These are phyloP conservation scores for Hydractinia echinata DNA, from an alignment of 30 jellyfish, hydroid and myxozoan genomes.

Conservation along the genomic window DNA sequence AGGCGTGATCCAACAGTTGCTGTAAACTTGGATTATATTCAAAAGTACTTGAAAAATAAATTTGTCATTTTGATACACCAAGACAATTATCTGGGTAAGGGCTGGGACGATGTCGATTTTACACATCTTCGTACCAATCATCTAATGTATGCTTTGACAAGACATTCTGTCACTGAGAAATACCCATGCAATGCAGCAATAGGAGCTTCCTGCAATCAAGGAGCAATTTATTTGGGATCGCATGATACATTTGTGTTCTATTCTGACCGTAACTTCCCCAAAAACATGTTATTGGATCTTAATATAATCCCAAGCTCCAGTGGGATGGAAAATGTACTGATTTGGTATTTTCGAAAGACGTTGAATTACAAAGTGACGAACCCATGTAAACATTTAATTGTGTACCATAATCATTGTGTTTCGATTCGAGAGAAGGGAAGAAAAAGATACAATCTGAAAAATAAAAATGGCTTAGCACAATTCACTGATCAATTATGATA, in stretches of 20 bases:
- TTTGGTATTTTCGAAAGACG: constrained; percentile 39
- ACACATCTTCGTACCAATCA: constrained; percentile 25
- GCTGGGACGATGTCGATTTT: constrained; percentile 73
- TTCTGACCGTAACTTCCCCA: constrained; percentile 3
- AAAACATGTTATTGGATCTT: constrained; percentile 16
- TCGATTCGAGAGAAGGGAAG: constrained; percentile 44
- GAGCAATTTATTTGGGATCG: constrained; percentile 43
- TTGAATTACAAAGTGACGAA: constrained; percentile 31
- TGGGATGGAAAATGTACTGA: constrained; percentile 58
- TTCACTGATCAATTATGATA: constrained; percentile 26
- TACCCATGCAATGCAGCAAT: constrained; percentile 48
- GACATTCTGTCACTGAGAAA: constrained; percentile 51
- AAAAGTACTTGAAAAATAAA: constrained; percentile 50
- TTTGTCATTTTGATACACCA: constrained; percentile 59
- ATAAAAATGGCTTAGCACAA: constrained; percentile 40
- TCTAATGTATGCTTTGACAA: constrained; percentile 74
- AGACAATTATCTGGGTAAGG: constrained; percentile 72
- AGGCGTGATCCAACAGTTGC: constrained; percentile 73
- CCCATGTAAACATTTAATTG: constrained; percentile 40
- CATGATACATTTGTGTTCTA: constrained; percentile 53
- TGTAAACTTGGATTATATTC: constrained; percentile 52
- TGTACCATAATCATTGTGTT: constrained; percentile 50
- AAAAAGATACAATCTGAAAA: constrained; percentile 33
- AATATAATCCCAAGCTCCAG: constrained; percentile 33
- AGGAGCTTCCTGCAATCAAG: constrained; percentile 51